These are phyloP conservation scores for Meloidogyne floridensis DNA, from an alignment of 1,140 invertebrate species.

Conservation along the genomic window DNA sequence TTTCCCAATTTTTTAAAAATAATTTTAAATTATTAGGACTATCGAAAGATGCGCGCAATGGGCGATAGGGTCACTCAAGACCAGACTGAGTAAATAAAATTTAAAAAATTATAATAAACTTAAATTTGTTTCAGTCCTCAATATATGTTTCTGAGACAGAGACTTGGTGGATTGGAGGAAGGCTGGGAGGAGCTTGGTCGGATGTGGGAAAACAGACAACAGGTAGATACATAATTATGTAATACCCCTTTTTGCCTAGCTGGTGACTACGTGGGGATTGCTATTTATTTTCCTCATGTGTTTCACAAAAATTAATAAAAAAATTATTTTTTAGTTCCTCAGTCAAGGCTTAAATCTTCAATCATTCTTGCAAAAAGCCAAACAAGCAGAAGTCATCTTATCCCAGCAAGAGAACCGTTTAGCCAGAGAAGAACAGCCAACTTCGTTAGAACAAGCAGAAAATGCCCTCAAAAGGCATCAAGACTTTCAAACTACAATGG, in stretches of 20 bases:
- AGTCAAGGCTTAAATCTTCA: conserved; percentile 74
- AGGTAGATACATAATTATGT: conserved; percentile 62
- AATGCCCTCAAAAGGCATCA: conserved; percentile 92
- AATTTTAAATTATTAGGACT: conserved; percentile 22
- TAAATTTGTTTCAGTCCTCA: conserved; percentile 14
- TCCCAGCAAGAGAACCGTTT: conserved; percentile 92
- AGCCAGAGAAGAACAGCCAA: conserved; percentile 89
- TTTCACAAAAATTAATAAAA: no score
- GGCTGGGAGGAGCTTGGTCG: conserved; percentile 97
- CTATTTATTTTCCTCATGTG: no score
- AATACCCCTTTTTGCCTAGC: background rate
- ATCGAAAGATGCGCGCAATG: conserved; percentile 95
- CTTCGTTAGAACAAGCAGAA: conserved; percentile 92
- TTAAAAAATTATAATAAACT: conserved; percentile 80
- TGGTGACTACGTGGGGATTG: no score
- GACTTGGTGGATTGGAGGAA: conserved; percentile 93
- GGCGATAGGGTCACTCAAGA: conserved; percentile 88
- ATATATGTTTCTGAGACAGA: conserved; percentile 68
- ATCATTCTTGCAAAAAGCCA: conserved; percentile 91
- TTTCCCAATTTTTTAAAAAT: background rate
- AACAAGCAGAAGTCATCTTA: conserved; percentile 93
- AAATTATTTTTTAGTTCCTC: conserved; percentile 36
- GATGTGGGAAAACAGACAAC: conserved; percentile 98
- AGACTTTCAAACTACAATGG: conserved; percentile 97
- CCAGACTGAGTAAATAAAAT: conserved; percentile 91